phyloP scores from a whole-genome alignment of 2,888 invertebrate species.

The Nowickia ferox region DNA sequence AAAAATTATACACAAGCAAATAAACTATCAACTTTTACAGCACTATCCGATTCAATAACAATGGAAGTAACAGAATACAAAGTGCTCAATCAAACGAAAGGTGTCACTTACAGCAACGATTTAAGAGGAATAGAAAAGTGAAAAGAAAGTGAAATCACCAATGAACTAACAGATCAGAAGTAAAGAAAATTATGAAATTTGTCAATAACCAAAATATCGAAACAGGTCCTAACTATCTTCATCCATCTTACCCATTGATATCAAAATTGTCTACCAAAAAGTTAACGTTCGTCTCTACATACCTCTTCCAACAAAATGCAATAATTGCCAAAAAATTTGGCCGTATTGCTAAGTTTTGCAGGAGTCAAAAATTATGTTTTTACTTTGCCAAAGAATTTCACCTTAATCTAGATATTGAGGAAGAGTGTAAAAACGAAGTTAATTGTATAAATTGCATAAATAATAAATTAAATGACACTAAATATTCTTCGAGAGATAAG shows the following conservation, averaged over 20 bases:
- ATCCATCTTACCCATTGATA: too few species aligned
- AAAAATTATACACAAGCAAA: too few species aligned
- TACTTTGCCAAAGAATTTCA: neutral
- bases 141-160: neutral
- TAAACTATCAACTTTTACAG: too few species aligned
- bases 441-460: constrained; percentile 22
- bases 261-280: constrained; percentile 2
- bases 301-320: neutral
- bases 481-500: constrained; percentile 25
- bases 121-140: too few species aligned
- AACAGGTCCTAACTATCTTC: too few species aligned
- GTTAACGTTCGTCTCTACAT: neutral
- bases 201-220: too few species aligned
- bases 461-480: neutral
- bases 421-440: neutral
- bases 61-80: neutral
- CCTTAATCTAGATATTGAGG: neutral
- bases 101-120: constrained; percentile 4
- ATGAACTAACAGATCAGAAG: neutral
- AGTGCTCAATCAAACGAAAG: neutral
- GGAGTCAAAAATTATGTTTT: constrained; percentile 4
- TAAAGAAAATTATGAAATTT: neutral
- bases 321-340: constrained; percentile 16
- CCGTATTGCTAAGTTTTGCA: constrained; percentile 20
- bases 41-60: too few species aligned